Evolutionary conservation across 2,797 vertebrate species (phyloP), one percentile per base, ranked within the genome.

Genomic region (Enteromius thamalakanensis): DNA sequence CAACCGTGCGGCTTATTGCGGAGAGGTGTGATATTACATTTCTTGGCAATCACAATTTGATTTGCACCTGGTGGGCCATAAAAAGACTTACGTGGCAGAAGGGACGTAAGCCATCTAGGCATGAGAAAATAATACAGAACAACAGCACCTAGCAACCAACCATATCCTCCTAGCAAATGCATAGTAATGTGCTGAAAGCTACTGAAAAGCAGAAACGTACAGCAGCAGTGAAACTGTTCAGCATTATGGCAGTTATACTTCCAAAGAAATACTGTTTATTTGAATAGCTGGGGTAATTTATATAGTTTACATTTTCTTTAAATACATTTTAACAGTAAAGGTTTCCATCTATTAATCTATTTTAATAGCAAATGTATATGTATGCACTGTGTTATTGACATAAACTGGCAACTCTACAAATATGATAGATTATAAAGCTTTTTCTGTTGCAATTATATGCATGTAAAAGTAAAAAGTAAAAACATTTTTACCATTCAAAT

Each of bases 21-120:
- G 26, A 72, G 10, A 72, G 68, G 68, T 49, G 40, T 47, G 40
- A 29, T 62, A 71, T 45, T 80, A 71, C 17, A 60, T 71, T 71
- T 60, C 68, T 32, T 45, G 23, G 53, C 53, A 72, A 26, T 76
- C 34, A 37, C 7, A 72, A 29, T 71, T 47, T 72, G 3, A 62
- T 60, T 62, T 72, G 42, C 26, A 23, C 19, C 12, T 71, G 79
- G 34, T 45, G 29, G 26, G 14, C 45, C 37, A 45, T 71, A 71
- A 62, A 81, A 62, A 60, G 19, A 65, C 45, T 3, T 53, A 15
- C 37, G 40, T 58, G 32, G 51, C 29, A 58, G 72, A 37, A 55
- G 72, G 51, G 45, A 37, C 32, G n/a, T 1, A 42, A 71, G 32
- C 6, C 11, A 42, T 55, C 15, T 32, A 45, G 37, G 21, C n/a